Evolutionary conservation across 2,797 vertebrate genomes (phyloP).

Genomic region (Antennarius maculatus): DNA sequence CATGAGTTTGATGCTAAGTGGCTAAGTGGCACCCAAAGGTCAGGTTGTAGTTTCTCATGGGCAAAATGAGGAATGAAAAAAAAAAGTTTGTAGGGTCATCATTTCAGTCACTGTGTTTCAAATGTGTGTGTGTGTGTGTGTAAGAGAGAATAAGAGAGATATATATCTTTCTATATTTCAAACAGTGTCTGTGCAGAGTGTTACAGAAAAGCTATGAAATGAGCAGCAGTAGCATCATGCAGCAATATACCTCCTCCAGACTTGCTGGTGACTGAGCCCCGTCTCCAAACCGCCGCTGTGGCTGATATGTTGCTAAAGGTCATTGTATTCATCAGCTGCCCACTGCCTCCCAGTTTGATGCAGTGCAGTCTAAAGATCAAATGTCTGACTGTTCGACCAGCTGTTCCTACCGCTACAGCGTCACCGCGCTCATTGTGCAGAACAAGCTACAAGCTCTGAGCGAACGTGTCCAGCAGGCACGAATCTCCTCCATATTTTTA

Average conservation of each 20-base stretch:
- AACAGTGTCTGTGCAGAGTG: conserved; percentile 25
- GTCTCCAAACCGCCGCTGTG: conserved; percentile 58
- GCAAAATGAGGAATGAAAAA: too few relatives aligned
- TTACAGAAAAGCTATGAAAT: conserved; percentile 47
- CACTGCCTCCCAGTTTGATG: conserved; percentile 62
- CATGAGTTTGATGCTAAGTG: conserved; percentile 4
- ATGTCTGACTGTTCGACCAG: conserved; percentile 51
- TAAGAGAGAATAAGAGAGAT: not conserved
- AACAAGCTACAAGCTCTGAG: conserved; percentile 6
- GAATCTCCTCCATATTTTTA: conserved; percentile 45
- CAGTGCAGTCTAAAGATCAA: conserved; percentile 69
- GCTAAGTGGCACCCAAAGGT: conserved; percentile 43
- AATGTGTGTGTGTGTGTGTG: conserved; percentile 8
- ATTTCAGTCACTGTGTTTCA: not conserved
- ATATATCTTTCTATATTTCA: conserved; percentile 23
- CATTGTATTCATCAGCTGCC: conserved; percentile 70
- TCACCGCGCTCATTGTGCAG: conserved; percentile 12
- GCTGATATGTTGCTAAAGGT: conserved; percentile 68
- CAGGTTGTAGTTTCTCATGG: conserved; percentile 25
- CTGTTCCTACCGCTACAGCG: conserved; percentile 35
- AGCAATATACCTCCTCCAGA: conserved; percentile 47
- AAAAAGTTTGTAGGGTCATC: not conserved
- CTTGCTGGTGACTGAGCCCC: conserved; percentile 42
- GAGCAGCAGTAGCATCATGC: conserved; percentile 46
- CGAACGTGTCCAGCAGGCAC: conserved; percentile 13